phyloP scores from a whole-genome alignment of 1,140 invertebrate species.

The Cyclargus thomasi region DNA sequence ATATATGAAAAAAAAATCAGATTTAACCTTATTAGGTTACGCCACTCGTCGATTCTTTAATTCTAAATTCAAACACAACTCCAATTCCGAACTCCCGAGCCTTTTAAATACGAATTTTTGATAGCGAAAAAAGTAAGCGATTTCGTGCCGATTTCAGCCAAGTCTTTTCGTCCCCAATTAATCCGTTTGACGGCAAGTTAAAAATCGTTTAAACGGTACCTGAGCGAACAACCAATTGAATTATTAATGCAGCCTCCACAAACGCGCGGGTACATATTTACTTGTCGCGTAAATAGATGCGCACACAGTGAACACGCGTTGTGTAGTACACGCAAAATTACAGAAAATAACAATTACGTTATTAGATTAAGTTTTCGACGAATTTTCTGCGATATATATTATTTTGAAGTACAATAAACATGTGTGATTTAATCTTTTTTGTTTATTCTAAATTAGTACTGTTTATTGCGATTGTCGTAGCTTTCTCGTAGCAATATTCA shows the following conservation, averaged over 20 bases:
- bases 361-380: not conserved
- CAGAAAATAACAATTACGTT: conserved; percentile 24
- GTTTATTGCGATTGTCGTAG: not conserved
- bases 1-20: not conserved
- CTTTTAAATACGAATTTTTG: conserved; percentile 18
- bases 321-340: conserved; percentile 38
- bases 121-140: conserved; percentile 12
- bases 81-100: conserved; percentile 20
- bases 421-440: not conserved
- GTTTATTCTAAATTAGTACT: not conserved
- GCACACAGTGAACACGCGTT: conserved; percentile 71
- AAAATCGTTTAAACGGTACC: conserved; percentile 73
- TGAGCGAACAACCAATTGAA: conserved; percentile 69
- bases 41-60: not conserved
- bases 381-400: not conserved
- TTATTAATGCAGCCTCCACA: conserved; percentile 74
- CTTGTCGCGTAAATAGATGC: conserved; percentile 73
- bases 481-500: not conserved
- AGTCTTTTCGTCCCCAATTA: conserved; percentile 51
- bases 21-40: not conserved
- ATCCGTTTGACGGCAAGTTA: conserved; percentile 69
- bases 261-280: conserved; percentile 71
- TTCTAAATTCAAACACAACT: conserved; percentile 15
- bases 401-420: too few species aligned
- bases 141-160: conserved; percentile 26